These are phyloP conservation scores for Seriola dumerili DNA, from an alignment of 2,113 vertebrate species.

Conservation along the genomic window DNA sequence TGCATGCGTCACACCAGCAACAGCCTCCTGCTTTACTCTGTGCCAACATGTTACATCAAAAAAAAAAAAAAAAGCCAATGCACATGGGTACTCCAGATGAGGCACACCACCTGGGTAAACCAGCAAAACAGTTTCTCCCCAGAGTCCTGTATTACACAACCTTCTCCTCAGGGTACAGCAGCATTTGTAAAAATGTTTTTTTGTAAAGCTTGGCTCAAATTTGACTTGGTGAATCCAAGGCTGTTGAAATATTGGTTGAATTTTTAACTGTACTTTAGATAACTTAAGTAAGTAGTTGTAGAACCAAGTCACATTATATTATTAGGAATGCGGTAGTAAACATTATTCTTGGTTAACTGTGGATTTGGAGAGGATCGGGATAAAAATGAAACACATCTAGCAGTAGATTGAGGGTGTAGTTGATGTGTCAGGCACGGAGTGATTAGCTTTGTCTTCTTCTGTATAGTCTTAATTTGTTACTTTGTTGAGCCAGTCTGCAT, in stretches of 20 bases:
- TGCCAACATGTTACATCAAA: conserved; percentile 43
- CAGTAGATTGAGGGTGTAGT: conserved; percentile 30
- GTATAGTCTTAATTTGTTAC: conserved; percentile 34
- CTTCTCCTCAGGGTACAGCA: conserved; percentile 31
- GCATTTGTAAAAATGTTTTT: conserved; percentile 24
- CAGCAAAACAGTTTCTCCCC: conserved; percentile 70
- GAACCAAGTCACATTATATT: conserved; percentile 10
- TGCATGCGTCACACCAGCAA: conserved; percentile 24
- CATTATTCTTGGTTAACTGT: conserved; percentile 5
- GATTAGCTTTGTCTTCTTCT: conserved; percentile 1
- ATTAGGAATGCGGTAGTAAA: neutral
- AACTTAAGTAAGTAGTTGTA: neutral
- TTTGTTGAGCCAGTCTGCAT: conserved; percentile 10
- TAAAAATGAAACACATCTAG: neutral
- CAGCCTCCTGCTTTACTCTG: conserved; percentile 4
- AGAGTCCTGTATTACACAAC: conserved; percentile 51
- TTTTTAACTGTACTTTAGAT: neutral
- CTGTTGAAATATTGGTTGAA: neutral
- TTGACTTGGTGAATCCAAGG: neutral
- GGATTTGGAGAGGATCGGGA: conserved; percentile 24
- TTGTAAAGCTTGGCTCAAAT: neutral
- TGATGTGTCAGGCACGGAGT: neutral
- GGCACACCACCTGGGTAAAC: conserved; percentile 55
- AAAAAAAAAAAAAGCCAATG: conserved; percentile 16
- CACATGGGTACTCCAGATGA: conserved; percentile 45